Percentiles rank a stretch among this genome's conserved stretches.
These are phyloP conservation scores for Drosophila diplacantha DNA, from an alignment of 2,888 invertebrate genomes.

Conservation along the genomic window DNA sequence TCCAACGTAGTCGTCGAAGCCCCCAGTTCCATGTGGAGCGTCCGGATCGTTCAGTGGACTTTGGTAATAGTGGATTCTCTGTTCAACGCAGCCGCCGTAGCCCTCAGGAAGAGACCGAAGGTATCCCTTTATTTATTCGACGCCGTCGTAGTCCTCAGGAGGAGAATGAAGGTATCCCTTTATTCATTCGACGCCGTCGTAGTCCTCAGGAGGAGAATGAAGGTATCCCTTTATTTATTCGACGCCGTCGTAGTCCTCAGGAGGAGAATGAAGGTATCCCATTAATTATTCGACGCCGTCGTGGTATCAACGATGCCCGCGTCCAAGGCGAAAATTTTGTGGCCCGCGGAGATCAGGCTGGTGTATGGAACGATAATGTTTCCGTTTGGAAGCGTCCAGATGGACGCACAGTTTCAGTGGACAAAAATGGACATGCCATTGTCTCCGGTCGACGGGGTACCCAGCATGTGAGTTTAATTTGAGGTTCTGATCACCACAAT, in stretches of 20 bases:
- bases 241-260: slow-evolving; percentile 43
- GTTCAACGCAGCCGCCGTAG: slow-evolving; percentile 41
- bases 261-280: slow-evolving; percentile 14
- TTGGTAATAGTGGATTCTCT: slow-evolving; percentile 29
- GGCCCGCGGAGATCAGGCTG: slow-evolving; percentile 55
- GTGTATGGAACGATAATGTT: slow-evolving; percentile 41
- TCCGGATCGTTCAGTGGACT: slow-evolving; percentile 45
- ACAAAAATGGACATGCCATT: slow-evolving; percentile 38
- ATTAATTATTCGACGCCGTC: slow-evolving; percentile 31
- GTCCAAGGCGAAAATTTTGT: slow-evolving; percentile 58
- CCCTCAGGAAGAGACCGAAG: slow-evolving; percentile 15
- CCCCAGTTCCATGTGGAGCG: slow-evolving; percentile 34
- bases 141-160: slow-evolving; percentile 32
- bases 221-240: slow-evolving; percentile 14
- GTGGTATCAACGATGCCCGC: slow-evolving; percentile 30
- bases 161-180: slow-evolving; percentile 10
- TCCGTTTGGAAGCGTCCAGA: slow-evolving; percentile 58
- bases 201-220: slow-evolving; percentile 13
- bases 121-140: slow-evolving; percentile 17
- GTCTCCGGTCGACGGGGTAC: slow-evolving; percentile 38
- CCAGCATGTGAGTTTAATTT: slow-evolving; percentile 14
- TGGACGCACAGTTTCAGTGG: slow-evolving; percentile 51
- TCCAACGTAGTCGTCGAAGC: slow-evolving; percentile 27
- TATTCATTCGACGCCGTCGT: slow-evolving; percentile 30
- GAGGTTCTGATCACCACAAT: fast-evolving